phyloP scores from a whole-genome alignment of 1,140 invertebrate species.

The Hylaeus volcanicus region DNA sequence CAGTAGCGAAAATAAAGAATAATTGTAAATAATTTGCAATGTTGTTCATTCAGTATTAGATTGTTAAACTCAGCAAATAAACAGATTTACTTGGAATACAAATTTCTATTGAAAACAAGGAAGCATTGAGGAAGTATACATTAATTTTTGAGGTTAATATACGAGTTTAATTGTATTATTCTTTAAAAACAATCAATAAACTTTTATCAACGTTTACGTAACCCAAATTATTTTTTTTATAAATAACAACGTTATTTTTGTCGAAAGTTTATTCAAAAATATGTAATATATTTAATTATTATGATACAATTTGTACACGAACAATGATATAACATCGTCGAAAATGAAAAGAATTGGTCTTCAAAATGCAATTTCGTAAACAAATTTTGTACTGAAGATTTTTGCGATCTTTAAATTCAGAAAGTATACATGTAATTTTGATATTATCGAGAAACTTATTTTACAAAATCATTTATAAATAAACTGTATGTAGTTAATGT shows the following conservation, averaged over 20 bases:
- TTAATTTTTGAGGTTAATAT: too few relatives aligned
- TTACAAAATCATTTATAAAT: slow-evolving; percentile 7
- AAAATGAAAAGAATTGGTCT: background rate
- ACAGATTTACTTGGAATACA: too few relatives aligned
- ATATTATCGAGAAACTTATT: background rate
- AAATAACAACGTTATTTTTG: slow-evolving; percentile 5
- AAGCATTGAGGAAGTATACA: too few relatives aligned
- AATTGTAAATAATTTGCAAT: too few relatives aligned
- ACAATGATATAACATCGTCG: background rate
- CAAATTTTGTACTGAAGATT: background rate
- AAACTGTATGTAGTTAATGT: background rate
- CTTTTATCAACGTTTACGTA: background rate
- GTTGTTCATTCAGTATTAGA: too few relatives aligned
- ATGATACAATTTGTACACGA: slow-evolving; percentile 50
- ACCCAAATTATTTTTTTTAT: background rate
- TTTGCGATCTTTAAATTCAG: background rate
- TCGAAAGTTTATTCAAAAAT: slow-evolving; percentile 54
- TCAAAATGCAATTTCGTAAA: background rate
- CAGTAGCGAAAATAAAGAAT: too few relatives aligned
- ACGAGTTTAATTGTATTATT: too few relatives aligned
- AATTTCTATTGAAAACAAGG: too few relatives aligned
- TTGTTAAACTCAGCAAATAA: too few relatives aligned
- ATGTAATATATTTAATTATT: slow-evolving; percentile 38
- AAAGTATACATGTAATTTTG: background rate
- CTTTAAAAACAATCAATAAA: background rate